phyloP scores from a whole-genome alignment of 2,113 vertebrate genomes.

The Bothrops jararaca region DNA sequence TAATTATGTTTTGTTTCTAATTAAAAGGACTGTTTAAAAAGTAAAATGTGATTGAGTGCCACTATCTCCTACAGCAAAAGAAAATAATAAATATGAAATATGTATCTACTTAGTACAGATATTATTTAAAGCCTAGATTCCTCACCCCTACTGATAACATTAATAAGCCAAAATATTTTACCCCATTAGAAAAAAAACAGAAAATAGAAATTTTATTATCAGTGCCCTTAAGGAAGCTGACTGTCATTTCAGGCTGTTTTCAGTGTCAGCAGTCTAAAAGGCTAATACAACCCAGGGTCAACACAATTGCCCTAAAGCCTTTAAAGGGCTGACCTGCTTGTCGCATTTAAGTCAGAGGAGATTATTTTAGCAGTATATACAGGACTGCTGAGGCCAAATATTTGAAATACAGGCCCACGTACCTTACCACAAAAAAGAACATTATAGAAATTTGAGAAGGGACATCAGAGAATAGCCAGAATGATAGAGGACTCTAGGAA shows the following conservation, averaged over 20 bases:
- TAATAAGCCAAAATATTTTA: slow-evolving; percentile 4
- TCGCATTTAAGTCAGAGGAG: slow-evolving; percentile 54
- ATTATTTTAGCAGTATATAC: slow-evolving; percentile 34
- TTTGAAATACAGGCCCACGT: slow-evolving; percentile 17
- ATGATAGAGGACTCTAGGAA: slow-evolving; percentile 28
- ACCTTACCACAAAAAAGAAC: slow-evolving; percentile 31
- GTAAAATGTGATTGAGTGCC: background rate
- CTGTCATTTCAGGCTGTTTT: slow-evolving; percentile 39
- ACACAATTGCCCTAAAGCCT: slow-evolving; percentile 44
- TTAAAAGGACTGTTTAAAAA: background rate
- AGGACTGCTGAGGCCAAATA: slow-evolving; percentile 28
- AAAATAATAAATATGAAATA: slow-evolving; percentile 6
- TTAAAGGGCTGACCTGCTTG: slow-evolving; percentile 54
- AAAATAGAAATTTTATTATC: slow-evolving; percentile 19
- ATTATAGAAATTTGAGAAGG: slow-evolving; percentile 29
- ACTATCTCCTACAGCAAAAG: background rate
- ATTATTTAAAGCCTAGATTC: background rate
- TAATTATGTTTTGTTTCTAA: background rate
- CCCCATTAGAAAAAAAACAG: slow-evolving; percentile 26
- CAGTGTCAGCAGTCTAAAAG: slow-evolving; percentile 29
- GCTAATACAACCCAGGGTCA: slow-evolving; percentile 37
- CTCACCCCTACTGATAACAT: background rate
- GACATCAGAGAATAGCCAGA: slow-evolving; percentile 1
- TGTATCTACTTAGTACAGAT: background rate
- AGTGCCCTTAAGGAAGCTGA: slow-evolving; percentile 33